Evolutionary conservation across 2,888 invertebrate genomes (phyloP), one percentile per base, ranked within the genome.

Genomic region (Drosophila differens): DNA sequence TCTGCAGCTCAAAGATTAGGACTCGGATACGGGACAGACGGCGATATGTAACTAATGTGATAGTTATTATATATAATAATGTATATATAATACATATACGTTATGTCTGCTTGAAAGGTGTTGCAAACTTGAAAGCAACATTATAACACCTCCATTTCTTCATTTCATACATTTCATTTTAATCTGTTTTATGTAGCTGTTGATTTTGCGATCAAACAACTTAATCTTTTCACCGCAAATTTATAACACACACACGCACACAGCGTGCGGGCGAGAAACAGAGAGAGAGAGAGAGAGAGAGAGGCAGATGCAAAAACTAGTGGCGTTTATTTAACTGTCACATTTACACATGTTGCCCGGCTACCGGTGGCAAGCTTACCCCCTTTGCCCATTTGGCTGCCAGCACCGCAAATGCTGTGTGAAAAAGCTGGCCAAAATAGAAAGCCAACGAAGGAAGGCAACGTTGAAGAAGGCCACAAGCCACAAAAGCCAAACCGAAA

Each of bases 181-280:
- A 85, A 90, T 88, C 85, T 76, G 75, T 81, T 86, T 90, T 88
- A 85, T 86, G 83, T 78, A 85, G 85, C 86, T 83, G 83, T 85
- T 85, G 85, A 90, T 88, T 88, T 90, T 85, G 81, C 87, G 83
- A 87, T 89, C 85, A 87, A 89, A 82, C 74, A 86, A 85, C 88
- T 85, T 87, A 89, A 85, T 89, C 90, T 87, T 80, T 78, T 69
- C 72, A 82, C 89, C 85, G 88, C 89, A 89, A 79, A 87, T 85
- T 82, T 82, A 82, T 80, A 78, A 60, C 76, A 71, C 69, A 82
- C 62, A 44, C 52, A 70, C 28, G 49, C 57, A 64, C 58, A 54
- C 61, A 66, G n/a, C 5, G 30, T 25, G 69, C 33, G 14, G 41
- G n/a, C n/a, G 41, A 41, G 41, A 41, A 4, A 44, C n/a, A 22